These are phyloP conservation scores for Atta colombica DNA, from an alignment of 1,140 invertebrate genomes.

Conservation along the genomic window DNA sequence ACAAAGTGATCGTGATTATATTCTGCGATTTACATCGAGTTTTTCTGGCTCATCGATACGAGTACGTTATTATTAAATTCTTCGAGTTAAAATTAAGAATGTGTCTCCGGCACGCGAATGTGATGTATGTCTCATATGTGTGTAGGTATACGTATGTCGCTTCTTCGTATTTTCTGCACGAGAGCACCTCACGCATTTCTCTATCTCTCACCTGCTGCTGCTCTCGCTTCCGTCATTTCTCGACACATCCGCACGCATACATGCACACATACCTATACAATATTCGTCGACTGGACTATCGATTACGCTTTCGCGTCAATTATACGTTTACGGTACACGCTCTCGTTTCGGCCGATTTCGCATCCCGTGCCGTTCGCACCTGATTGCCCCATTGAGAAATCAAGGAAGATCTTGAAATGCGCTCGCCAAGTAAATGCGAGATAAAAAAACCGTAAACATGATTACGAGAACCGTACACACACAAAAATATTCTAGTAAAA, in stretches of 20 bases:
- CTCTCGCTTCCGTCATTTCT: constrained; percentile 2
- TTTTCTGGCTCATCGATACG: constrained; percentile 27
- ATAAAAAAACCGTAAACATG: neutral
- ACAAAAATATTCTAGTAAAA: neutral
- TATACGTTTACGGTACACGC: constrained; percentile 20
- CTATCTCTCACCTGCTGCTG: constrained; percentile 32
- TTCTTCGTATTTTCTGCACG: constrained; percentile 1
- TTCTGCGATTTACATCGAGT: constrained; percentile 27
- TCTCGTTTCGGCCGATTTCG: constrained; percentile 36
- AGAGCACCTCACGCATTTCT: neutral
- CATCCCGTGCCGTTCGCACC: constrained; percentile 35
- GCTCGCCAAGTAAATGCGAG: neutral
- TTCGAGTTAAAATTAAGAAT: constrained; percentile 25
- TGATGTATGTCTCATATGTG: neutral
- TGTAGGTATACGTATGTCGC: neutral
- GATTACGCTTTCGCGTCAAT: constrained; percentile 53
- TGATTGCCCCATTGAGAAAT: constrained; percentile 17
- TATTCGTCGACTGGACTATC: neutral
- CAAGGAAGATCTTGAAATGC: constrained; percentile 1
- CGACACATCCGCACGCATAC: neutral
- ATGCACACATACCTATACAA: neutral
- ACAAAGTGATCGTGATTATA: constrained; percentile 10
- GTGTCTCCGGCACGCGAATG: constrained; percentile 23
- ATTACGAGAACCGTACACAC: too few relatives aligned
- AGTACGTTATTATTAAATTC: constrained; percentile 30